Evolutionary conservation across 2,888 invertebrate genomes (phyloP).

Genomic region (Drosophila fulvimacula): DNA sequence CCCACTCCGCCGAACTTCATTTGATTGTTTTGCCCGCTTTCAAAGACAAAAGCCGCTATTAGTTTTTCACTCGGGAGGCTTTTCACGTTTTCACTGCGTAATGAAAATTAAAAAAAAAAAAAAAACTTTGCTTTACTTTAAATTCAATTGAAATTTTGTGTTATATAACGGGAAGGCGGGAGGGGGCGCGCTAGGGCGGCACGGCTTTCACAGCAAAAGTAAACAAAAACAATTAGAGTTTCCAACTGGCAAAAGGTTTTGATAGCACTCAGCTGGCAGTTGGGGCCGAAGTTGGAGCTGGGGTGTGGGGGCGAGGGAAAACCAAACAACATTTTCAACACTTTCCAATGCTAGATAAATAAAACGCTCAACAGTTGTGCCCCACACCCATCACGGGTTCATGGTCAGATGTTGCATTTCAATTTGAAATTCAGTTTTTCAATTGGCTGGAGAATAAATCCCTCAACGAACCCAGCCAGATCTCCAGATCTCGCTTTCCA

Average conservation of each 20-base stretch:
- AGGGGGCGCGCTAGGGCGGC: constrained; percentile 37
- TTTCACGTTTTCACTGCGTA: constrained; percentile 47
- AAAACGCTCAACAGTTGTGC: constrained; percentile 32
- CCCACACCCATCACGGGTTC: constrained; percentile 25
- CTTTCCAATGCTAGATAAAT: constrained; percentile 62
- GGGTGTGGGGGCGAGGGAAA: constrained; percentile 10
- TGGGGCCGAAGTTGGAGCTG: background rate
- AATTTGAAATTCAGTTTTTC: constrained; percentile 57
- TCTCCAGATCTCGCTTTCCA: constrained; percentile 11
- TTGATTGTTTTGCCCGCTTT: constrained; percentile 58
- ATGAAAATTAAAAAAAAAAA: constrained; percentile 26
- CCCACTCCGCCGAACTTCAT: background rate
- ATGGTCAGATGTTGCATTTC: constrained; percentile 65
- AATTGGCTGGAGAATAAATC: constrained; percentile 56
- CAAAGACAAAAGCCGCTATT: constrained; percentile 65
- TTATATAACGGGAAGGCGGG: constrained; percentile 40
- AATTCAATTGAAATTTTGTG: constrained; percentile 62
- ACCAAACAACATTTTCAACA: constrained; percentile 68
- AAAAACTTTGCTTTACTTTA: constrained; percentile 16
- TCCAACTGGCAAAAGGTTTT: constrained; percentile 38
- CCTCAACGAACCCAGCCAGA: constrained; percentile 50
- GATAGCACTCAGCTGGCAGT: constrained; percentile 10
- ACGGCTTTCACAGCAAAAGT: constrained; percentile 65
- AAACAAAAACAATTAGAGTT: constrained; percentile 70
- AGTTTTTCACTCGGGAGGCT: constrained; percentile 30